These are phyloP conservation scores for Aquatica leii DNA, from an alignment of 2,888 invertebrate species.

Conservation along the genomic window DNA sequence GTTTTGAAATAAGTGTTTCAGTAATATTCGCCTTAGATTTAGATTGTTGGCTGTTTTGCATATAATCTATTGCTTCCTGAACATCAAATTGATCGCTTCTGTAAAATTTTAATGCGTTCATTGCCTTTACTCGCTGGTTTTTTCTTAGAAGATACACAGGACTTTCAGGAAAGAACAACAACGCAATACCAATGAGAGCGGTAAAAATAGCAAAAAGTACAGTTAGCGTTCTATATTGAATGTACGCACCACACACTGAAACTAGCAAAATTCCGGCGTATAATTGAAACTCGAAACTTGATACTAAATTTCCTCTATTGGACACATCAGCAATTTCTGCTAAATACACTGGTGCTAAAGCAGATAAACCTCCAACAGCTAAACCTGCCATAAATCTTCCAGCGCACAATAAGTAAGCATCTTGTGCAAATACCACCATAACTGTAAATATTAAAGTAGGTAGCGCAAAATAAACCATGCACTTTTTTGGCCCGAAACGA, in stretches of 20 bases:
- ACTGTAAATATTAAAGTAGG: constrained; percentile 72
- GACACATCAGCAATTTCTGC: constrained; percentile 83
- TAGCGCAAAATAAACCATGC: constrained; percentile 68
- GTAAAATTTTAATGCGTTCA: constrained; percentile 71
- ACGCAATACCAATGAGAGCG: constrained; percentile 68
- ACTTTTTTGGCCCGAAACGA: constrained; percentile 71
- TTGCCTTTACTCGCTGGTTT: constrained; percentile 65
- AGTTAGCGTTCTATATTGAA: constrained; percentile 73
- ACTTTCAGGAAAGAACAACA: constrained; percentile 76
- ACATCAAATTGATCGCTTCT: constrained; percentile 70
- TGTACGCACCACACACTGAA: constrained; percentile 73
- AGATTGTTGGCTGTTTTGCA: constrained; percentile 48
- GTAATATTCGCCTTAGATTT: constrained; percentile 60
- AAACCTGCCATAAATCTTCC: constrained; percentile 78
- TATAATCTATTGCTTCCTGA: constrained; percentile 68
- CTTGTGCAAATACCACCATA: constrained; percentile 58
- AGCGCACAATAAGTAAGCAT: constrained; percentile 13
- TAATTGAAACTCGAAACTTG: constrained; percentile 80
- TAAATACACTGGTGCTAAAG: constrained; percentile 83
- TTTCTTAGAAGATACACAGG: constrained; percentile 72
- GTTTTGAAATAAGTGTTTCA: constrained; percentile 68
- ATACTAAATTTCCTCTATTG: constrained; percentile 80
- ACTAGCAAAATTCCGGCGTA: constrained; percentile 78
- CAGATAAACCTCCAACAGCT: constrained; percentile 73
- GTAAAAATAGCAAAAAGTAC: constrained; percentile 70